phyloP scores from a whole-genome alignment of 2,888 invertebrate genomes.

The Lapara coniferarum region DNA sequence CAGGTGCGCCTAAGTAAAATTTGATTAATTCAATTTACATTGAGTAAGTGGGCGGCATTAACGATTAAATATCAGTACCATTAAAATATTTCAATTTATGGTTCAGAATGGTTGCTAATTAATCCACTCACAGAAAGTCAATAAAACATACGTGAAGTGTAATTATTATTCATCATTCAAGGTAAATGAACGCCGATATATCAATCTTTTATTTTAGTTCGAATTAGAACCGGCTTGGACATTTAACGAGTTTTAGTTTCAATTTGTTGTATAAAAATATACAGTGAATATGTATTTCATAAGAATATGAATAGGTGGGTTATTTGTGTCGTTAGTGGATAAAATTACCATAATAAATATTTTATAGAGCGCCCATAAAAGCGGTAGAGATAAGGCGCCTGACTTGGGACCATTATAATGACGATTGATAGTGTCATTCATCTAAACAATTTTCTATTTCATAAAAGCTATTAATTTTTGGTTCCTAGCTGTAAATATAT shows the following conservation, averaged over 20 bases:
- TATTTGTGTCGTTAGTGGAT: conserved; percentile 72
- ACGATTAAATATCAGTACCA: conserved; percentile 51
- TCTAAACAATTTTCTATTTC: conserved; percentile 47
- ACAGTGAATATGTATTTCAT: conserved; percentile 69
- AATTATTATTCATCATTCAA: conserved; percentile 78
- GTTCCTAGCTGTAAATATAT: background rate
- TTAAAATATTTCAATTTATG: conserved; percentile 61
- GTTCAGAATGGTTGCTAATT: conserved; percentile 62
- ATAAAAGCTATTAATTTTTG: conserved; percentile 8
- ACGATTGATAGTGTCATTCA: conserved; percentile 73
- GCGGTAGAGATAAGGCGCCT: conserved; percentile 57
- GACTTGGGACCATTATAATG: conserved; percentile 63
- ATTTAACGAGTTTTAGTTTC: conserved; percentile 61
- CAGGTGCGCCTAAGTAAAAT: background rate
- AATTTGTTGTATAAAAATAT: conserved; percentile 67
- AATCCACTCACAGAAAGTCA: conserved; percentile 71
- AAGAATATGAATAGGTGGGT: conserved; percentile 70
- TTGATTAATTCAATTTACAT: conserved; percentile 25
- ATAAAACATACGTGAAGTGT: conserved; percentile 65
- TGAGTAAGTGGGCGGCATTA: conserved; percentile 38
- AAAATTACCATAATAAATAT: conserved; percentile 70
- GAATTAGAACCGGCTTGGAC: conserved; percentile 65
- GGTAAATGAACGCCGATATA: conserved; percentile 74
- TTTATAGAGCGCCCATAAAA: conserved; percentile 78
- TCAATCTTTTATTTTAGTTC: conserved; percentile 72